A percentile compares a stretch with the other conserved stretches of the same genome.
These are phyloP conservation scores for Chorisops tibialis DNA, from an alignment of 2,888 invertebrate species.

Conservation along the genomic window DNA sequence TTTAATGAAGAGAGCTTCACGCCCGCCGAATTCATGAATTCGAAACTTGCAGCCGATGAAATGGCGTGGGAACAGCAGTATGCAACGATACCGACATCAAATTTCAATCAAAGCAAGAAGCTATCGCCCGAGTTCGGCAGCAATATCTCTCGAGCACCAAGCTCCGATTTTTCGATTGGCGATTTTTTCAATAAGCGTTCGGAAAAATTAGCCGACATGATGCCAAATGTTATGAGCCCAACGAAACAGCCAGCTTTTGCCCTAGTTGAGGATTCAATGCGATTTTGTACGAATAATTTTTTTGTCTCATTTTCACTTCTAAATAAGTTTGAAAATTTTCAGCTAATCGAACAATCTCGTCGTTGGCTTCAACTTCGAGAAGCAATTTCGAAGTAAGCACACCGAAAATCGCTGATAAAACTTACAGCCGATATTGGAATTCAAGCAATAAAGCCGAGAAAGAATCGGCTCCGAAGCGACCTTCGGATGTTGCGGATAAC, in stretches of 20 bases:
- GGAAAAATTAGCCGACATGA: conserved; percentile 44
- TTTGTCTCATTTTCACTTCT: background rate
- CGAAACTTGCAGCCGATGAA: conserved; percentile 45
- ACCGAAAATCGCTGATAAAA: conserved; percentile 44
- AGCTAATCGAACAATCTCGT: background rate
- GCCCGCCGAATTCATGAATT: conserved; percentile 48
- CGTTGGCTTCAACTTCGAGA: conserved; percentile 25
- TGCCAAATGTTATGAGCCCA: conserved; percentile 37
- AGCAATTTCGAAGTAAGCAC: conserved; percentile 35
- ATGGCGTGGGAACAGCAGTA: conserved; percentile 48
- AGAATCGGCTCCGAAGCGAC: background rate
- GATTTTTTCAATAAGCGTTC: conserved; percentile 46
- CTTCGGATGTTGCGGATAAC: conserved; percentile 29
- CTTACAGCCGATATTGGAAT: conserved; percentile 36
- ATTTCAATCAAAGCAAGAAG: background rate
- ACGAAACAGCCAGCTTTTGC: conserved; percentile 37
- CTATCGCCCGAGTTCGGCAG: background rate
- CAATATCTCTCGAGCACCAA: background rate
- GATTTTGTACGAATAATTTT: background rate
- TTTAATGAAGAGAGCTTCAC: conserved; percentile 40
- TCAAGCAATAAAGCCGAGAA: background rate
- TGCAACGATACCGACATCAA: conserved; percentile 43
- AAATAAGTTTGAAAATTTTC: background rate
- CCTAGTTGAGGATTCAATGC: conserved; percentile 34
- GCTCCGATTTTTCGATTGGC: conserved; percentile 45